Evolutionary conservation across 1,140 invertebrate genomes (phyloP).

Genomic region (Apis mellifera): Amel_HAv3.1 CM009940.2:10120501-10121000

Average conservation of each 20-base stretch:
- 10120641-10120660: conserved; percentile 67
- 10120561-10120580: conserved; percentile 90
- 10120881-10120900: conserved; percentile 63
- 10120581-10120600: conserved; percentile 86
- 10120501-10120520: conserved; percentile 89
- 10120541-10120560: conserved; percentile 89
- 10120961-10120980: conserved; percentile 61
- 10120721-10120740: conserved; percentile 95
- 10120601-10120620: conserved; percentile 88
- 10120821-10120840: neutral
- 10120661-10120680: conserved; percentile 75
- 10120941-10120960: conserved; percentile 63
- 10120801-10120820: conserved; percentile 88
- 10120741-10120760: conserved; percentile 97
- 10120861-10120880: neutral
- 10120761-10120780: conserved; percentile 95
- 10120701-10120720: conserved; percentile 95
- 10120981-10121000: conserved; percentile 81
- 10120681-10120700: conserved; percentile 87
- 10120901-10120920: conserved; percentile 71
- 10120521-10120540: conserved; percentile 90
- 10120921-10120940: conserved; percentile 63
- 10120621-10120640: conserved; percentile 80
- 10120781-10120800: conserved; percentile 96
- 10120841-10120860: no score